These are phyloP conservation scores for Embiotoca jacksoni DNA, from an alignment of 2,113 vertebrate species.

Conservation along the genomic window DNA sequence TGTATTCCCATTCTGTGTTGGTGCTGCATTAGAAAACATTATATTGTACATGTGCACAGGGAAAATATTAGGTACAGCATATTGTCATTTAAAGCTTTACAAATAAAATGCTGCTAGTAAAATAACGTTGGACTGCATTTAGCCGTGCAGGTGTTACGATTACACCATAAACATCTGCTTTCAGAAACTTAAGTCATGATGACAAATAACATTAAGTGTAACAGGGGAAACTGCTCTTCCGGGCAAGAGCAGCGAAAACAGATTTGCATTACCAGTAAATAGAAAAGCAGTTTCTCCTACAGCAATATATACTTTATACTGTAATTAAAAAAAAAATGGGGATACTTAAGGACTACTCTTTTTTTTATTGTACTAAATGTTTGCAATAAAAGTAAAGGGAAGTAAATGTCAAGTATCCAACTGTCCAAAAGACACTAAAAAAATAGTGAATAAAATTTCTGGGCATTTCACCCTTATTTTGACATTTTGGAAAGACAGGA, in stretches of 20 bases:
- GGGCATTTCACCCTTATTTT: too few species aligned
- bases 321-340: too few species aligned
- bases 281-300: constrained; percentile 15
- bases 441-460: too few species aligned
- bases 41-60: too few species aligned
- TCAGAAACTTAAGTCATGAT: constrained; percentile 21
- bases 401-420: too few species aligned
- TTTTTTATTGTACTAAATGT: too few species aligned
- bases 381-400: too few species aligned
- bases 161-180: constrained; percentile 17
- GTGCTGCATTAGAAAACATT: background rate
- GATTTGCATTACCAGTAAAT: constrained; percentile 24
- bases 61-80: background rate
- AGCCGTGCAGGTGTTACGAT: constrained; percentile 11
- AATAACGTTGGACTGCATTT: constrained; percentile 6
- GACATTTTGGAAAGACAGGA: too few species aligned
- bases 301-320: background rate
- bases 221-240: constrained; percentile 18
- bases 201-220: constrained; percentile 46
- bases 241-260: constrained; percentile 15
- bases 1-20: too few species aligned
- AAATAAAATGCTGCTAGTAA: background rate
- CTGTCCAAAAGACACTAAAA: too few species aligned
- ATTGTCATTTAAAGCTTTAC: constrained; percentile 24
- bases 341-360: too few species aligned